These are phyloP conservation scores for Aporophyla lueneburgensis DNA, from an alignment of 2,888 invertebrate genomes.

Conservation along the genomic window DNA sequence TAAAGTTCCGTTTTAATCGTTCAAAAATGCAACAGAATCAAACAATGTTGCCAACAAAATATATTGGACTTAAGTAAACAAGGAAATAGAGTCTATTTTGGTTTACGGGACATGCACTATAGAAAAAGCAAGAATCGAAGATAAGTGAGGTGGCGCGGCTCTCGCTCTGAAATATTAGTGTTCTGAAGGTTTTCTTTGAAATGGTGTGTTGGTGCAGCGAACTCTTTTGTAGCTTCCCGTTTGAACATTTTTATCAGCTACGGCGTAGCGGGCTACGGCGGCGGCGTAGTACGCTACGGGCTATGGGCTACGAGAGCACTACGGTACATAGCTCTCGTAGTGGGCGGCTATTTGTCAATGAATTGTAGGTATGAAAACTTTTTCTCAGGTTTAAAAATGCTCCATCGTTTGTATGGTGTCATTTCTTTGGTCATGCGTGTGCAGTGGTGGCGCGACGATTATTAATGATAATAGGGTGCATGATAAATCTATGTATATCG, in stretches of 20 bases:
- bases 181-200: constrained; percentile 83
- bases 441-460: background rate
- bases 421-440: background rate
- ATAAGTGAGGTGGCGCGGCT: constrained; percentile 83
- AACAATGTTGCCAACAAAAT: constrained; percentile 61
- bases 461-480: background rate
- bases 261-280: constrained; percentile 51
- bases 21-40: constrained; percentile 69
- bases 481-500: background rate
- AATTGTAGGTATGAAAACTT: constrained; percentile 32
- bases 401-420: background rate
- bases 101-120: constrained; percentile 36
- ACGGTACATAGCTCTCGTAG: constrained; percentile 48
- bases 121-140: constrained; percentile 80
- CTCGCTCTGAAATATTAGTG: constrained; percentile 85
- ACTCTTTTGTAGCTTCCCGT: constrained; percentile 74
- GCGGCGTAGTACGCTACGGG: constrained; percentile 47
- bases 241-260: constrained; percentile 71
- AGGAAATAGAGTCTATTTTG: constrained; percentile 64
- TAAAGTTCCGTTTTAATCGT: constrained; percentile 70
- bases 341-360: constrained; percentile 44
- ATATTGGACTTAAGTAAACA: constrained; percentile 67
- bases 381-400: constrained; percentile 12
- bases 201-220: constrained; percentile 76
- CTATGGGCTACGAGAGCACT: constrained; percentile 35